Percentiles rank a stretch among this genome's conserved stretches.
These are phyloP conservation scores for Scortum barcoo DNA, from an alignment of 2,113 vertebrate genomes.

Conservation along the genomic window DNA sequence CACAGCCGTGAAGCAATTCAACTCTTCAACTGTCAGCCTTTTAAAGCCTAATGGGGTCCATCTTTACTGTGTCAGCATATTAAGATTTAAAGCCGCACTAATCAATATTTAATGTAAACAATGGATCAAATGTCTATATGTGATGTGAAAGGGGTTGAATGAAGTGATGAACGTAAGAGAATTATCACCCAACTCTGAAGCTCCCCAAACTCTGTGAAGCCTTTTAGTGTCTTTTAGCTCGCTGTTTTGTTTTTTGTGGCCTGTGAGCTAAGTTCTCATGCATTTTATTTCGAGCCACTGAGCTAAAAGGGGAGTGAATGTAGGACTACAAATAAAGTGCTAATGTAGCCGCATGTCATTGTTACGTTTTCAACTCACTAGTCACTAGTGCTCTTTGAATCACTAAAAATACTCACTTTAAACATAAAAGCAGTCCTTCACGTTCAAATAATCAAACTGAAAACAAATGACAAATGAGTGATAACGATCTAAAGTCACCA, in stretches of 20 bases:
- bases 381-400: not conserved
- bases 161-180: not conserved
- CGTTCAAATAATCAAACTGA: constrained; percentile 8
- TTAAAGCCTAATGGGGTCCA: too few relatives aligned
- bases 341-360: not conserved
- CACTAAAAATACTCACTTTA: not conserved
- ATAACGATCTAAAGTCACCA: not conserved
- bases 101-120: not conserved
- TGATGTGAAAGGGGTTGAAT: not conserved
- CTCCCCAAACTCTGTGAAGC: too few relatives aligned
- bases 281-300: not conserved
- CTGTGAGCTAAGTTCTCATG: not conserved
- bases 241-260: not conserved
- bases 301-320: too few relatives aligned
- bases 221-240: not conserved
- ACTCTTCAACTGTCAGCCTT: not conserved
- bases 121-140: not conserved
- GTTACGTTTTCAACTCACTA: not conserved
- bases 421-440: constrained; percentile 14
- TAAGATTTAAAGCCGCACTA: not conserved
- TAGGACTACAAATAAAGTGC: not conserved
- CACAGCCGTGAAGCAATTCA: not conserved
- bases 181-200: not conserved
- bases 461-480: not conserved
- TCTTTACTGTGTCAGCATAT: not conserved